Evolutionary conservation across 2,797 vertebrate species (phyloP).

Genomic region (Gambelia wislizenii): DNA sequence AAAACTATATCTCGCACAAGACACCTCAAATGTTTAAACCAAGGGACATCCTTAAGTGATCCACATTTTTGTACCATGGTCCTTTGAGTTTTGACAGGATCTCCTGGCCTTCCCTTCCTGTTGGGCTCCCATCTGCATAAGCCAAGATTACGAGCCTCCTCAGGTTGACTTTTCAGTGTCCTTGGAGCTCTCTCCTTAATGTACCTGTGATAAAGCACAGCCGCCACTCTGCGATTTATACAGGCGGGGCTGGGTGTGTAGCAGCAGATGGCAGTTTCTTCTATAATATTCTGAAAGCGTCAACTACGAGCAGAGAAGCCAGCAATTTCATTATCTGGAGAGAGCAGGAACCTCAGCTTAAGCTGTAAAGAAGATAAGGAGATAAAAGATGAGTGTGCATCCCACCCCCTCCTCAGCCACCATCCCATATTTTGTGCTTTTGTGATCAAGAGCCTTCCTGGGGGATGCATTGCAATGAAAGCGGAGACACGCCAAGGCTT

Average conservation of each 20-base stretch:
- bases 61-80: too few species aligned
- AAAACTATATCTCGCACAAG: too few species aligned
- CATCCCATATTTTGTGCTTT: neutral
- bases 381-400: slow-evolving; percentile 27
- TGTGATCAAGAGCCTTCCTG: neutral
- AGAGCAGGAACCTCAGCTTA: slow-evolving; percentile 49
- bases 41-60: too few species aligned
- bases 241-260: neutral
- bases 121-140: too few species aligned
- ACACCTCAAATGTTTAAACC: too few species aligned
- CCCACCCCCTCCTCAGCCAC: slow-evolving; percentile 38
- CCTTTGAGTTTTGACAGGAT: too few species aligned
- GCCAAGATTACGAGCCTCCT: neutral
- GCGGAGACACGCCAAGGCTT: neutral
- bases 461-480: neutral
- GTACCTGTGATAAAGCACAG: slow-evolving; percentile 25
- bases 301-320: neutral
- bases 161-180: neutral
- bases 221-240: slow-evolving; percentile 3
- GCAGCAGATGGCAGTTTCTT: slow-evolving; percentile 58
- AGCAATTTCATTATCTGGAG: slow-evolving; percentile 49
- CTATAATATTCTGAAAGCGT: slow-evolving; percentile 51
- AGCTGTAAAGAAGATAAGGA: slow-evolving; percentile 60
- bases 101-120: too few species aligned
- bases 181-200: neutral